These are phyloP conservation scores for Linnaemya vulpina DNA, from an alignment of 2,888 invertebrate species.

Conservation along the genomic window DNA sequence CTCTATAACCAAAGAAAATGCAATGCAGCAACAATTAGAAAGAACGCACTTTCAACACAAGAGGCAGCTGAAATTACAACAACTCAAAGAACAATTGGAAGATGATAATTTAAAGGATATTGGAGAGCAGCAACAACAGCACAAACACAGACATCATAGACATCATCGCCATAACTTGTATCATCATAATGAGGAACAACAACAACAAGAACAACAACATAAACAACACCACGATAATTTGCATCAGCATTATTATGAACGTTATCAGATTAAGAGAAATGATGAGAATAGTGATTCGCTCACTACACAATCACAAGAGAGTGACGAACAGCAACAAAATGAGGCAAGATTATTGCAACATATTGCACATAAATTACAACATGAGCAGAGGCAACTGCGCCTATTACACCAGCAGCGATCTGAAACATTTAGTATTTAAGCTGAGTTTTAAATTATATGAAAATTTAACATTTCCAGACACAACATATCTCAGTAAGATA, in stretches of 20 bases:
- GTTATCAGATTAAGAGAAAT: constrained; percentile 16
- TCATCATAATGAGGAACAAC: constrained; percentile 32
- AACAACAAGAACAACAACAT: constrained; percentile 22
- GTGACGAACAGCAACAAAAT: constrained; percentile 55
- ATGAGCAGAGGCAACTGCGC: constrained; percentile 63
- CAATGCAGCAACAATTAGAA: constrained; percentile 65
- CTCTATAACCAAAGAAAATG: constrained; percentile 67
- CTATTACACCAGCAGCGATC: constrained; percentile 60
- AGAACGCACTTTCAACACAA: constrained; percentile 60
- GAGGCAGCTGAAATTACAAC: constrained; percentile 63
- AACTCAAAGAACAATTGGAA: constrained; percentile 57
- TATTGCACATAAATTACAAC: constrained; percentile 63
- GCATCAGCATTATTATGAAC: constrained; percentile 7
- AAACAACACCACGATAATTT: constrained; percentile 19
- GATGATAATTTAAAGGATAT: constrained; percentile 53
- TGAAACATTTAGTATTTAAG: constrained; percentile 60
- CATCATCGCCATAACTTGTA: constrained; percentile 56
- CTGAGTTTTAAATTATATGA: constrained; percentile 35
- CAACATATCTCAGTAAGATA: constrained; percentile 70
- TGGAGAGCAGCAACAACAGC: constrained; percentile 35
- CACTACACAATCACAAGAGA: constrained; percentile 7
- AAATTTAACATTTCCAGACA: constrained; percentile 51
- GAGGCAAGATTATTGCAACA: constrained; percentile 62
- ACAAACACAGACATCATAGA: constrained; percentile 63
- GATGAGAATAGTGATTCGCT: neutral